These are phyloP conservation scores for Cartodere bifasciata DNA, from an alignment of 2,888 invertebrate genomes.

Conservation along the genomic window DNA sequence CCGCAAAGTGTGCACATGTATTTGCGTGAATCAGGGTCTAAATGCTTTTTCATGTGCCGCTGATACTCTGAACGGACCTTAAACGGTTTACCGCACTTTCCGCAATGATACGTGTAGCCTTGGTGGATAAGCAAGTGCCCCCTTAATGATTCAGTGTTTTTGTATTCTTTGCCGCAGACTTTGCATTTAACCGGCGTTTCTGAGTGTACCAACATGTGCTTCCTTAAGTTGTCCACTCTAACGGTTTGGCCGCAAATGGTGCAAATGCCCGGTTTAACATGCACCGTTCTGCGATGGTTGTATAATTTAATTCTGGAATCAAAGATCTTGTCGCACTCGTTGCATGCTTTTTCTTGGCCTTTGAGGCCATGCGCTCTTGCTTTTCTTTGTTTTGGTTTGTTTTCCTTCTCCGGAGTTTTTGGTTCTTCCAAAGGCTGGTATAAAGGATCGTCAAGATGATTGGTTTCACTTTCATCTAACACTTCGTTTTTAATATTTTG, in stretches of 20 bases:
- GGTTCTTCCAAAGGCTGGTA: constrained; percentile 3
- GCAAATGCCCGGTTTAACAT: constrained; percentile 23
- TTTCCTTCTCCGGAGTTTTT: constrained; percentile 9
- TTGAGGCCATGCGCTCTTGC: constrained; percentile 10
- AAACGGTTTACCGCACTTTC: constrained; percentile 24
- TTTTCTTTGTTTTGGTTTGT: constrained; percentile 14
- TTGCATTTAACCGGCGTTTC: constrained; percentile 23
- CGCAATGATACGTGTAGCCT: constrained; percentile 22
- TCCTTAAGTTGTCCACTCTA: constrained; percentile 22
- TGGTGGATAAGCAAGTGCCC: constrained; percentile 23
- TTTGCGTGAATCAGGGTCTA: constrained; percentile 24
- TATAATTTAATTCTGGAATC: constrained; percentile 17
- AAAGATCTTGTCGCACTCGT: constrained; percentile 21
- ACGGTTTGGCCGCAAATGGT: constrained; percentile 27
- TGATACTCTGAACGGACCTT: constrained; percentile 24
- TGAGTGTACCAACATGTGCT: constrained; percentile 24
- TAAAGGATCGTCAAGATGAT: constrained; percentile 6
- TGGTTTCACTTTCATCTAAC: constrained; percentile 5
- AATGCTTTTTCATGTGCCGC: constrained; percentile 24
- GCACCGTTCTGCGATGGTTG: constrained; percentile 21
- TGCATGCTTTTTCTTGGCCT: constrained; percentile 14
- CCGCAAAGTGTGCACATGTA: constrained; percentile 24
- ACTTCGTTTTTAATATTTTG: not conserved
- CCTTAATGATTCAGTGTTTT: constrained; percentile 26
- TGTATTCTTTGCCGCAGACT: constrained; percentile 23